Evolutionary conservation across 2,888 invertebrate species (phyloP).

Genomic region (Hecatera dysodea): DNA sequence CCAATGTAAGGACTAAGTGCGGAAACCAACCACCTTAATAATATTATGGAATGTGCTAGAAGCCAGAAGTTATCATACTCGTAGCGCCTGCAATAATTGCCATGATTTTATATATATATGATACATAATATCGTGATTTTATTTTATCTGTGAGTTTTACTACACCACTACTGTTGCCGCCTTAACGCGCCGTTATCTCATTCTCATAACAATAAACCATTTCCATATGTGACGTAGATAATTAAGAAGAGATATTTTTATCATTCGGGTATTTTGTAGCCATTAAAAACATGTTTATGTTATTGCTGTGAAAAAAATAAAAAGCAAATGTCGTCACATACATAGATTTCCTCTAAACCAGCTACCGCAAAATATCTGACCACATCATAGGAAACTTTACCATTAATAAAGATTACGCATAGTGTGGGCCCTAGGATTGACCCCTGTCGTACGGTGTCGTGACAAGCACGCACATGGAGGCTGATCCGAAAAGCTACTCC

Average conservation of each 20-base stretch:
- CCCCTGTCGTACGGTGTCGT: conserved; percentile 52
- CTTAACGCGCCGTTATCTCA: neutral
- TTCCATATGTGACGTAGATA: conserved; percentile 6
- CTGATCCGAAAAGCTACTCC: conserved; percentile 41
- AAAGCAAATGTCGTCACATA: neutral
- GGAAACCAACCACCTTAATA: too few relatives aligned
- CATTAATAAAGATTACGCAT: conserved; percentile 58
- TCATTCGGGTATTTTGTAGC: neutral
- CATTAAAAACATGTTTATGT: conserved; percentile 10
- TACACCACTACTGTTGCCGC: neutral
- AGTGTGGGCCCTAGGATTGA: conserved; percentile 54
- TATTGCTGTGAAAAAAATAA: conserved; percentile 3
- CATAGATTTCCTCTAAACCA: neutral
- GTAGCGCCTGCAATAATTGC: too few relatives aligned
- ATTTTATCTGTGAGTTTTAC: neutral
- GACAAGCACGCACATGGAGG: conserved; percentile 31
- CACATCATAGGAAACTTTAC: conserved; percentile 17
- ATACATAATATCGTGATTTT: too few relatives aligned
- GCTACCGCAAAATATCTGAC: conserved; percentile 2
- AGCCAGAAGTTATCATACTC: too few relatives aligned
- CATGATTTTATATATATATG: too few relatives aligned
- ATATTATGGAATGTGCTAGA: too few relatives aligned
- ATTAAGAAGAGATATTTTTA: neutral
- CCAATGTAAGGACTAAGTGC: too few relatives aligned
- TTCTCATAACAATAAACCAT: neutral